Base-by-base conservation (phyloP, 92 coral and sea anemone genomes). In the Desmophyllum pertusum region DNA sequence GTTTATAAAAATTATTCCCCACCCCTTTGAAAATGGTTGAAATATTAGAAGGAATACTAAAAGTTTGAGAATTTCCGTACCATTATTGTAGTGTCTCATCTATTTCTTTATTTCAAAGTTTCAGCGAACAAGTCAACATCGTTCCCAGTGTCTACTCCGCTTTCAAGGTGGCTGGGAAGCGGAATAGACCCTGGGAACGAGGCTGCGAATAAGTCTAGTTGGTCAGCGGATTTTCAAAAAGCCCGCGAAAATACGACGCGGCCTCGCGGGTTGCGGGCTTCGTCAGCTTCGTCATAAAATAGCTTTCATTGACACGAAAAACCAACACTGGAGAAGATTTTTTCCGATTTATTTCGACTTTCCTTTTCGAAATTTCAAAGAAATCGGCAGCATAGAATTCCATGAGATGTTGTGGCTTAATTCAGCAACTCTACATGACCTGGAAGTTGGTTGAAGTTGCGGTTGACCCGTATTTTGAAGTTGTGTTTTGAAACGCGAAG, bases 171-270 rank as follows among this genome's bases (percentile, higher is more conserved):
- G n/a, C n/a, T n/a, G n/a, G n/a, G n/a, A n/a, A n/a, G n/a, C n/a
- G n/a, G n/a, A n/a, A n/a, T n/a, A n/a, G n/a, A n/a, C n/a, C n/a
- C n/a, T n/a, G n/a, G n/a, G n/a, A n/a, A n/a, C n/a, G n/a, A n/a
- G n/a, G n/a, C n/a, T n/a, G n/a, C n/a, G n/a, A n/a, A n/a, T n/a
- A n/a, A n/a, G n/a, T n/a, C n/a, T n/a, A 67, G 25, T 2, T 25
- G 84, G 61, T 69, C 84, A 80, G 76, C 84, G 84, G 84, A 25
- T 30, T 52, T 68, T 35, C 10, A 45, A 80, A 80, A 80, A 66
- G 75, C 62, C 75, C 84, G 84, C 84, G 75, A 80, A 65, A 33
- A 36, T 78, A 15, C 45, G 84, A 80, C 66, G 66, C 75, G 72
- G 57, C 57, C 45, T 15, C 67, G 37, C 25, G 45, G 13, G 50